Evolutionary conservation across 2,113 vertebrate genomes (phyloP).

Genomic region (Strix uralensis): DNA sequence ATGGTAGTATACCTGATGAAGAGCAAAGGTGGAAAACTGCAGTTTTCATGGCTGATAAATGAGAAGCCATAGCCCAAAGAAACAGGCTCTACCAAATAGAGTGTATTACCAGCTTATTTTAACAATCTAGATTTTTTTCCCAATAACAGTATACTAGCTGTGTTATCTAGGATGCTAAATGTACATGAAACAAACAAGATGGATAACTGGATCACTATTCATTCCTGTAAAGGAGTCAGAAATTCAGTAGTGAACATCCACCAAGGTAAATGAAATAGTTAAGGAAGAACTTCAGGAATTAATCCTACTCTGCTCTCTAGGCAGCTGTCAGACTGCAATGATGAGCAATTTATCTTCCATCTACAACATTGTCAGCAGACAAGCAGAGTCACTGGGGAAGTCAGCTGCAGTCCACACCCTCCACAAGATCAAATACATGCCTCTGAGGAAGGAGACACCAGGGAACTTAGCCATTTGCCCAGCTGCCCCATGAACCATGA

Average conservation of each 20-base stretch:
- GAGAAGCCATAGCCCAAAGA: neutral
- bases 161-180: neutral
- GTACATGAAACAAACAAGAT: neutral
- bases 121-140: neutral
- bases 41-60: neutral
- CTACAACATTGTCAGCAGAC: neutral
- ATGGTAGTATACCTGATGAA: neutral
- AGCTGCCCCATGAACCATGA: neutral
- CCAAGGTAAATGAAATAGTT: constrained; percentile 15
- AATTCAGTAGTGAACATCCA: neutral
- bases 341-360: constrained; percentile 52
- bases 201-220: neutral
- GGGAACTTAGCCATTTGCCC: neutral
- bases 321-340: constrained; percentile 43
- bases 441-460: neutral
- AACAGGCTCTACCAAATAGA: neutral
- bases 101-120: neutral
- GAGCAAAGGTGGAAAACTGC: neutral
- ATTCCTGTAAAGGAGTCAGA: neutral
- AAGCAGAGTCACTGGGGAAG: neutral
- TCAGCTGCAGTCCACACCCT: constrained; percentile 1
- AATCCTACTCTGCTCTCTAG: neutral
- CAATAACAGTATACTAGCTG: neutral
- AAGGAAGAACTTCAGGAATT: constrained; percentile 21
- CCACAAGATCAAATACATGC: neutral